Percentiles rank a stretch among this genome's conserved stretches.
Evolutionary conservation across 2,888 invertebrate genomes (phyloP).

Genomic region (Heliconius erato): DNA sequence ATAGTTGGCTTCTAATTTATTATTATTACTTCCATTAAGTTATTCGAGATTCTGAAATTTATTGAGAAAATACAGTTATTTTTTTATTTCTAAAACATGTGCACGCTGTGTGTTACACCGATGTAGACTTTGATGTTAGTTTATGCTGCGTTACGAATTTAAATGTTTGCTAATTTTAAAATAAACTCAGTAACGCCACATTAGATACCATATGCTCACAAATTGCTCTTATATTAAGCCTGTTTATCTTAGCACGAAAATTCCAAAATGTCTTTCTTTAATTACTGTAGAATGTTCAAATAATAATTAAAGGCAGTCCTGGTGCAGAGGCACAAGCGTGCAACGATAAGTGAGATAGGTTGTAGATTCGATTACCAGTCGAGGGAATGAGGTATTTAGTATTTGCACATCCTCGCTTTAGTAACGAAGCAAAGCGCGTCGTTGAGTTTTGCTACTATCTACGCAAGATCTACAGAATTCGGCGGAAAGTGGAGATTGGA

Average conservation of each 20-base stretch:
- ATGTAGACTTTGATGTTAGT: constrained; percentile 44
- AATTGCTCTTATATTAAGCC: constrained; percentile 14
- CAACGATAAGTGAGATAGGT: no score
- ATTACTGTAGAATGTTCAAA: neutral
- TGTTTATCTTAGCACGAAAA: neutral
- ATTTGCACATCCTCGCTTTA: no score
- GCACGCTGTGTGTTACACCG: constrained; percentile 9
- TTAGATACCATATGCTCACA: constrained; percentile 29
- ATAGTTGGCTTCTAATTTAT: constrained; percentile 36
- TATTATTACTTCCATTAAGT: constrained; percentile 24
- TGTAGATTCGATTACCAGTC: no score
- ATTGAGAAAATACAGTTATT: constrained; percentile 37
- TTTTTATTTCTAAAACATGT: constrained; percentile 40
- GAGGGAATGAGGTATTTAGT: no score
- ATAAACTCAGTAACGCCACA: constrained; percentile 26
- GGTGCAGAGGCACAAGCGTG: no score
- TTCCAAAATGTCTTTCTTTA: neutral
- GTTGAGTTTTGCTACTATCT: no score
- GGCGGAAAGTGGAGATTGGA: no score
- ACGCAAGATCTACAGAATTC: no score
- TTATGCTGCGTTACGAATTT: constrained; percentile 37
- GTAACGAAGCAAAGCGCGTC: no score
- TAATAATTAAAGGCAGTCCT: no score
- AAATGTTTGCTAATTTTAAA: constrained; percentile 39
- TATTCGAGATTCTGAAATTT: constrained; percentile 23